phyloP scores from a whole-genome alignment of 37 sponge, comb jelly and placozoan species.

The Eunapius fragilis region DNA sequence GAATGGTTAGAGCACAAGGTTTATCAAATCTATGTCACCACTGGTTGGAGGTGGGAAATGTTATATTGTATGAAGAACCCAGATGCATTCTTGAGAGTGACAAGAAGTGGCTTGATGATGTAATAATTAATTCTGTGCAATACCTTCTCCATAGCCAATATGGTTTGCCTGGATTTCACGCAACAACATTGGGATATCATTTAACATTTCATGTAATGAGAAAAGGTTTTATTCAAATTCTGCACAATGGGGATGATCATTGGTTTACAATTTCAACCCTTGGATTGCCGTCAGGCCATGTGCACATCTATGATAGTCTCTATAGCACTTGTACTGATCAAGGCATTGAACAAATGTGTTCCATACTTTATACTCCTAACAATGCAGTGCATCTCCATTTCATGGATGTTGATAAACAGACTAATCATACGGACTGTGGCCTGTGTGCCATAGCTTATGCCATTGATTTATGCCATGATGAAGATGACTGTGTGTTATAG shows the following conservation, averaged over 20 bases:
- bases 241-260: not conserved
- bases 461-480: not conserved
- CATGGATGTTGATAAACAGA: not conserved
- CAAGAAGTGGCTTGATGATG: not conserved
- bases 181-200: not conserved
- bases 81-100: not conserved
- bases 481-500: not conserved
- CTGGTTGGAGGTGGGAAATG: not conserved
- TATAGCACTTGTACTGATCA: not conserved
- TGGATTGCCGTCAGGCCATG: not conserved
- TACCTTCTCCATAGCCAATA: not conserved
- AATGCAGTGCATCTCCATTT: not conserved
- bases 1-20: not conserved
- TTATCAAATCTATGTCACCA: not conserved
- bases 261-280: not conserved
- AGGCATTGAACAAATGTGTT: not conserved
- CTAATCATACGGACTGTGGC: not conserved
- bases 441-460: not conserved
- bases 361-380: not conserved
- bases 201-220: not conserved
- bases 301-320: not conserved
- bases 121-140: not conserved
- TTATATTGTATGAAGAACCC: not conserved
- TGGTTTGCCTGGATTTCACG: not conserved
- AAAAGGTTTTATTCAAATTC: not conserved